Evolutionary conservation across 53 echinoderm and acorn worm genomes (phyloP), one percentile per base, ranked within the genome.

Genomic region (Holothuria scabra): DNA sequence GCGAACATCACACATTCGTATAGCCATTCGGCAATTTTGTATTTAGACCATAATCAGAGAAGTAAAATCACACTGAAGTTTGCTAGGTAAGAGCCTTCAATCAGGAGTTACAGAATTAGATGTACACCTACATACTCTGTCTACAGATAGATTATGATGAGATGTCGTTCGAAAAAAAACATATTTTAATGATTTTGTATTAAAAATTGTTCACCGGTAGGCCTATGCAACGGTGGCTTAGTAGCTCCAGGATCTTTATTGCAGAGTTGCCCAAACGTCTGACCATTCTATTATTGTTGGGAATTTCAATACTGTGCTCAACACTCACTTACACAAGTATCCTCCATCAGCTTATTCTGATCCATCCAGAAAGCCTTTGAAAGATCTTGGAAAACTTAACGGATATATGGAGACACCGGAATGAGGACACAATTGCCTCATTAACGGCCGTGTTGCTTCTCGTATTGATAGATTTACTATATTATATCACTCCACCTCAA

Each of bases 391-490:
- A 57, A 14, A 14, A 57, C 20, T 20, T 57, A 20, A 20, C 20
- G 58, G 58, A 68, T 68, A 68, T 68, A 28, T 68, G 68, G 68
- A 9, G 68, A 28, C 30, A 24, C 7, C 68, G 8, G 10, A 21
- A 68, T 26, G 26, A 9, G 8, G 3, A 68, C 11, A 68, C 10
- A 11, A 68, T 68, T 3, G 68, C 68, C 12, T 68, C 5, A 3
- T 3, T 60, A 24, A 38, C 0, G 37, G 29, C 12, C 31, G 12
- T 22, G n/a, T 16, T 5, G 33, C 70, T 76, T 28, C 52, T 52
- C 1, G 52, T n/a, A 75, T 75, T 49, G 56, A 75, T 28, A 48
- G 75, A 49, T 49, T 75, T 5, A 76, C 20, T 57, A 76, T 49
- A 1, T 56, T 5, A 16, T 76, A 3, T 29, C 48, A 57, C 56